Conservation (phyloP, 2,113 vertebrate species). For the Alligator sinensis region DNA sequence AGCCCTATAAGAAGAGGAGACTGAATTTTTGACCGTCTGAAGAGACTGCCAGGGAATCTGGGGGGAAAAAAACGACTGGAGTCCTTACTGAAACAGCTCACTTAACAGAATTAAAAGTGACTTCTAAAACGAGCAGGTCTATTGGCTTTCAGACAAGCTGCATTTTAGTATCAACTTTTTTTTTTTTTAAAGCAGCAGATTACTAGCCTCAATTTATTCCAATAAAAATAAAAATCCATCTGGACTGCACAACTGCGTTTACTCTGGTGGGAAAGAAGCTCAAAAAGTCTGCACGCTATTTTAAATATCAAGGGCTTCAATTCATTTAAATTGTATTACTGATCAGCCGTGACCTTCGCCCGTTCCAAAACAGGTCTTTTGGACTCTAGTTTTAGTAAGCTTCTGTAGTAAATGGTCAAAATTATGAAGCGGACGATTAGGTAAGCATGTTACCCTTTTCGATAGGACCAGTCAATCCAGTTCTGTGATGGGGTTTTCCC, state of each 20-base stretch:
- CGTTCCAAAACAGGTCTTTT: conserved; percentile 32
- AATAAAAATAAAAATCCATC: conserved; percentile 69
- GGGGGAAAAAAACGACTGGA: too few relatives aligned
- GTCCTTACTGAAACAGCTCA: background rate
- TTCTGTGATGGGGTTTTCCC: too few relatives aligned
- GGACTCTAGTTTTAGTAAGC: conserved; percentile 38
- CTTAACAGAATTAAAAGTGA: background rate
- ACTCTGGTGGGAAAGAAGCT: conserved; percentile 63
- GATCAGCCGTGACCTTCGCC: conserved; percentile 37
- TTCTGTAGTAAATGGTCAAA: background rate
- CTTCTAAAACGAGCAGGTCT: background rate
- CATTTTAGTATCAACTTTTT: background rate
- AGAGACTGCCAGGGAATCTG: too few relatives aligned
- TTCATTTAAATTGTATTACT: conserved; percentile 50
- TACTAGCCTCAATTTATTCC: conserved; percentile 29
- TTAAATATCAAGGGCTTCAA: conserved; percentile 50
- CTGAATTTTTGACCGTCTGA: too few relatives aligned
- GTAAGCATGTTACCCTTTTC: too few relatives aligned
- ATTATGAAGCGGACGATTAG: too few relatives aligned
- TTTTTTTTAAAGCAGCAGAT: background rate
- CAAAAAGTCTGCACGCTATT: conserved; percentile 44
- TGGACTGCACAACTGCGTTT: conserved; percentile 66
- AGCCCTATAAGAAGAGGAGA: too few relatives aligned
- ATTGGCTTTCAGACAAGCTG: background rate
- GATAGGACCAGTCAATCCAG: too few relatives aligned